Evolutionary conservation across 2,888 invertebrate species (phyloP), one percentile per base, ranked within the genome.

Genomic region (Lycaena phlaeas): DNA sequence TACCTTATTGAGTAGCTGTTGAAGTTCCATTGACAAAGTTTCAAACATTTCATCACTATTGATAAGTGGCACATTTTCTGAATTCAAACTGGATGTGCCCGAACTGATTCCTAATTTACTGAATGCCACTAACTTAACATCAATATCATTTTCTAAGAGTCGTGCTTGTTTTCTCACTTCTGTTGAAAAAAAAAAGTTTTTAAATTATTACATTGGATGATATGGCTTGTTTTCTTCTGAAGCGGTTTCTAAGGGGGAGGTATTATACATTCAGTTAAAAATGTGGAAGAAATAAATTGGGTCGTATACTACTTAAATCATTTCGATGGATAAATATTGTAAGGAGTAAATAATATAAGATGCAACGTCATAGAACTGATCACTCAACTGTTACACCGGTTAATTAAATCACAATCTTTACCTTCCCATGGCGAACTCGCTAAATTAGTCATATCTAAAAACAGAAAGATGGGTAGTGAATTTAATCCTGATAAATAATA

Each of bases 141-240:
- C 98, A 54, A 98, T 95, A 68, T 97, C 98, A 86, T 97, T 98
- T 77, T 98, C 98, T 38, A 98, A 77, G 45, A 92, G 90, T 44
- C 98, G 87, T 1, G 98, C 98, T 73, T 96, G 95, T 70, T 96
- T 96, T 39, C 97, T 87, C 41, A 97, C 77, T 71, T 95, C 97
- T 96, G 61, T 12, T 22, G 1, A 34, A 18, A 6, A 34, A 46
- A 85, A 82, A n/a, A n/a, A n/a, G n/a, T n/a, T n/a, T n/a, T n/a
- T n/a, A n/a, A n/a, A n/a, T n/a, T n/a, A n/a, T n/a, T n/a, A n/a
- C n/a, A n/a, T n/a, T n/a, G n/a, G n/a, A n/a, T n/a, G n/a, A n/a
- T n/a, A n/a, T n/a, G n/a, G n/a, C n/a, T n/a, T n/a, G n/a, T n/a
- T n/a, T n/a, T n/a, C n/a, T n/a, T n/a, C n/a, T n/a, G n/a, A n/a